Evolutionary conservation across 2,888 invertebrate species (phyloP), one percentile per base, ranked within the genome.

Genomic region (Sinhomidia bicolor): DNA sequence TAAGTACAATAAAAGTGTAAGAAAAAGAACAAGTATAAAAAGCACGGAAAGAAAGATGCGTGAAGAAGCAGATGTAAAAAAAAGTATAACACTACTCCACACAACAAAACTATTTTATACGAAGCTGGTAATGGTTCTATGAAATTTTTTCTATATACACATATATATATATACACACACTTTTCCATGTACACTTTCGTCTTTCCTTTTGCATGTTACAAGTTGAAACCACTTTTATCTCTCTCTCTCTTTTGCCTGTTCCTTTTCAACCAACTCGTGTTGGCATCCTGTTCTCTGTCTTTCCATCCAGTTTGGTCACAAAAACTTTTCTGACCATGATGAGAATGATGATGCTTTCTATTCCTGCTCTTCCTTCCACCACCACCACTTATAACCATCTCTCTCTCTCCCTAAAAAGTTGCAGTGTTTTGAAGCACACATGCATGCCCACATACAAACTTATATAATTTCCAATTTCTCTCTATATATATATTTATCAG

Each of bases 301-400:
- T 54, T 78, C 57, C 78, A 78, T 57, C 57, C 78, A 78, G 78
- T 57, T 78, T 78, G 36, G 78, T 78, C 54, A 78, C 78, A 78
- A 78, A 57, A 32, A 5, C 36, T 23, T 9, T 74, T 32, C 17
- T 17, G 57, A 57, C 57, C 32, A 78, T 54, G 78, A 57, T 36
- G 41, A 41, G 29, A 10, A 65, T 65, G n/a, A 68, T 68, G 36
- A 57, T 57, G 54, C 36, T 57, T 57, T 57, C 54, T 36, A 32
- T 36, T 36, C 0, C 47, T 74, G 14, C 23, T 10, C 9, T 26
- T 47, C 20, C 4, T 5, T 57, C 57, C 17, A 57, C 17, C 29
- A n/a, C n/a, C n/a, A n/a, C n/a, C n/a, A n/a, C n/a, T n/a, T n/a
- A n/a, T n/a, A n/a, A n/a, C n/a, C 44, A 23, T 74, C 74, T 74